Base-by-base conservation (phyloP, 1,140 invertebrate species). In the Drosophila bifasciata region DNA sequence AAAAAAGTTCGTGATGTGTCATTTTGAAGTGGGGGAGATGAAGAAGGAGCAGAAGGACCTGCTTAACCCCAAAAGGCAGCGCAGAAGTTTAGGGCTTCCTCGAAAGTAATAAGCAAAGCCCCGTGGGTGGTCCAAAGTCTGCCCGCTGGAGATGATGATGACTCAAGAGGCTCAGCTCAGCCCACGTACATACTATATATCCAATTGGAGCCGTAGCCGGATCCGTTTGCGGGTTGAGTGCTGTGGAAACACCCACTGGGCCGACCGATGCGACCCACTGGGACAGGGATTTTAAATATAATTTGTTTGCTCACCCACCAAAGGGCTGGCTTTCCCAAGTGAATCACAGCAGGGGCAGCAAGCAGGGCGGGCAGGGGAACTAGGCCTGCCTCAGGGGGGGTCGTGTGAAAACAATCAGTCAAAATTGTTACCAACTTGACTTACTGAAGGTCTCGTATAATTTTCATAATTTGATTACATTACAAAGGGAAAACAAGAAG, bases 381-480 rank as follows among this genome's bases (percentile, higher is more conserved):
- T 15, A 16, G 9, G 53, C 21, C 41, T 15, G 53, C 28, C 43
- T 41, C 40, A 67, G 21, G 60, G 46, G 70, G 55, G 46, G 64
- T 76, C 73, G 48, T 71, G 83, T 73, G 50, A 81, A 86, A 85
- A 85, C 81, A 85, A 85, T 85, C 81, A 88, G 68, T 85, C 81
- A 85, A 88, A 79, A 85, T 86, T 88, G 76, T 81, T 68, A 61
- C 72, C 80, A 86, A 80, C 81, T 86, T 77, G 78, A 88, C 81
- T 88, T 75, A 76, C 84, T 74, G 43, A 68, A 76, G 60, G 63
- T 64, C 73, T 75, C 68, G 59, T 88, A 88, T 88, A 81, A 81
- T 80, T 88, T 86, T 86, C 81, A 81, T 86, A 86, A 86, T 86
- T 86, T 86, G 81, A 86, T 86, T 86, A 86, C 83, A 86, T 84